A percentile compares a stretch with the other conserved stretches of the same genome.
phyloP scores from a whole-genome alignment of 2,113 vertebrate genomes.

The Alaudala cheleensis region DNA sequence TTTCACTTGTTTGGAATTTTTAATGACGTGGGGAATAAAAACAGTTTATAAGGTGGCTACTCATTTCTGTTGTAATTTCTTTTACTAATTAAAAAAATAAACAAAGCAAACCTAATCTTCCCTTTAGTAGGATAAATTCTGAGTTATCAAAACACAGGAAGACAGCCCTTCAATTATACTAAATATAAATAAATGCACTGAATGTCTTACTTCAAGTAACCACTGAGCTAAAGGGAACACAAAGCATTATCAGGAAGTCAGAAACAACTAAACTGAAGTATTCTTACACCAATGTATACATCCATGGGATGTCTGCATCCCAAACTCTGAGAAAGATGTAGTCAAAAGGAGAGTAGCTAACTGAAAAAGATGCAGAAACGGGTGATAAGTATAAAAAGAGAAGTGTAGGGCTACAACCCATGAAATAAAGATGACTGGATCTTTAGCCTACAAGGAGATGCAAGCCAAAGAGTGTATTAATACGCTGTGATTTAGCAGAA shows the following conservation, averaged over 20 bases:
- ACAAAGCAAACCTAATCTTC: background rate
- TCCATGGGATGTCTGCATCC: background rate
- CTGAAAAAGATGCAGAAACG: background rate
- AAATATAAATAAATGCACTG: background rate
- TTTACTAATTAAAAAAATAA: background rate
- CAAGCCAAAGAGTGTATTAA: background rate
- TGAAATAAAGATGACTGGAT: background rate
- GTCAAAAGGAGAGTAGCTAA: background rate
- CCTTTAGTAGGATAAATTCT: background rate
- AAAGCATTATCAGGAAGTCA: background rate
- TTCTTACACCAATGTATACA: background rate
- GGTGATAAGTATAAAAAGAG: background rate
- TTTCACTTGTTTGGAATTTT: background rate
- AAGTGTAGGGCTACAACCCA: rapidly evolving
- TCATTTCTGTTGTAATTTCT: background rate
- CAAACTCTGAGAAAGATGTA: background rate
- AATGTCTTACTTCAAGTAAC: background rate
- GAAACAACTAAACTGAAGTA: background rate
- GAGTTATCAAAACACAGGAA: background rate
- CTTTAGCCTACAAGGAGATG: background rate
- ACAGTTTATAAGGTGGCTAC: background rate
- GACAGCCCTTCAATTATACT: background rate
- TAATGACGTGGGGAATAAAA: background rate
- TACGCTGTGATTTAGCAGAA: rapidly evolving
- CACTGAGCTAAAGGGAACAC: background rate